These are phyloP conservation scores for Acanthurus lineatus DNA, from an alignment of 2,797 vertebrate species.

Conservation along the genomic window DNA sequence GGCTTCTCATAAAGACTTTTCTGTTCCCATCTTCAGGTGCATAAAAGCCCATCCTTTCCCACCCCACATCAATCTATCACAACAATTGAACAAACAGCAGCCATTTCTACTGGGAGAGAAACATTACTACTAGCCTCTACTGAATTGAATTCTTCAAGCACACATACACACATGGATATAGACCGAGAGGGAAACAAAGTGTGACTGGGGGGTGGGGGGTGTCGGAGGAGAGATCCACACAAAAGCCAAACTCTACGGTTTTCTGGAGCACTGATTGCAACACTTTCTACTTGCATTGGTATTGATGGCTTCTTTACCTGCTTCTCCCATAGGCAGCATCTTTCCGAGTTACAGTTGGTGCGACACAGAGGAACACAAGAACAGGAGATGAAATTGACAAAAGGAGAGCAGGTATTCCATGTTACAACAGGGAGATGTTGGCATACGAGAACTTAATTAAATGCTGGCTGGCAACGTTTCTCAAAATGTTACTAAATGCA, in stretches of 20 bases:
- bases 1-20: conserved; percentile 78
- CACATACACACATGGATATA: conserved; percentile 19
- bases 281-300: conserved; percentile 75
- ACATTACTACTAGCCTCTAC: conserved; percentile 77
- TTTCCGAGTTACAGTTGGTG: conserved; percentile 71
- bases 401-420: conserved; percentile 74
- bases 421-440: conserved; percentile 75
- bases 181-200: conserved; percentile 53
- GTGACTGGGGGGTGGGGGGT: conserved; percentile 56
- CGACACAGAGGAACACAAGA: conserved; percentile 70
- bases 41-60: conserved; percentile 77
- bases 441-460: conserved; percentile 81
- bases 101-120: conserved; percentile 76
- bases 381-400: conserved; percentile 75
- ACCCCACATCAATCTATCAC: conserved; percentile 79
- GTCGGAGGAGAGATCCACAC: conserved; percentile 58
- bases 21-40: conserved; percentile 76
- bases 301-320: conserved; percentile 86
- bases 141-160: conserved; percentile 71
- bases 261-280: conserved; percentile 73
- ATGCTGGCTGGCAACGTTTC: conserved; percentile 73
- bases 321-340: conserved; percentile 79
- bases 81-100: conserved; percentile 83
- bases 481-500: conserved; percentile 75
- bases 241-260: conserved; percentile 65